Percentiles rank a stretch among this genome's conserved stretches.
phyloP scores from a whole-genome alignment of 2,797 vertebrate species.

The Diglossa cyanea region DNA sequence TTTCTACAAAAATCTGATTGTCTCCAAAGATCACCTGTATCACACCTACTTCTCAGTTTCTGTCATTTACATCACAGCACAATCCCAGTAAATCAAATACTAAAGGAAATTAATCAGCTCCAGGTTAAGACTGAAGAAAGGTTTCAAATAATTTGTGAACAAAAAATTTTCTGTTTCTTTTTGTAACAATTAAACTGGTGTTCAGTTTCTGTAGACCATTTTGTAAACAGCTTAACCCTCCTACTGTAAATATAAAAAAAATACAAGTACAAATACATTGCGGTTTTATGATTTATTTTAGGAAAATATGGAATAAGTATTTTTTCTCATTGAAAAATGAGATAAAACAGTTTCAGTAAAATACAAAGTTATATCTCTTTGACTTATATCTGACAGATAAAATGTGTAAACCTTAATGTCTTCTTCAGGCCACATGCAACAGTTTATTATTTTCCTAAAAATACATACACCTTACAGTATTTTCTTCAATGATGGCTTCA shows the following conservation, averaged over 20 bases:
- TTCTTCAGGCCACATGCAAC: neutral
- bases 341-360: neutral
- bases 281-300: neutral
- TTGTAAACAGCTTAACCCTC: neutral
- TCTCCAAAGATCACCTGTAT: neutral
- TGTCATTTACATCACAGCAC: neutral
- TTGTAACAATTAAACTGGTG: neutral
- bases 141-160: neutral
- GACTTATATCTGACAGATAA: neutral
- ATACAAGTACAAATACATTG: neutral
- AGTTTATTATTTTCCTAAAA: neutral
- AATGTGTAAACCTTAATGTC: neutral
- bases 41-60: neutral
- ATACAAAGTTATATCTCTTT: neutral
- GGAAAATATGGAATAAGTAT: neutral
- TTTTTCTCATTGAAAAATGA: neutral
- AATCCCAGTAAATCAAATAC: neutral
- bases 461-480: neutral
- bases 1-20: neutral
- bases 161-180: neutral
- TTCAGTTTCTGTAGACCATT: neutral
- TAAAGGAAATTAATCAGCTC: neutral
- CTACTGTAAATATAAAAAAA: neutral
- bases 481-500: neutral
- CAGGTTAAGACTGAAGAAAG: accelerated